Percentiles rank a stretch among this genome's conserved stretches.
Conservation (phyloP, 2,888 invertebrate species). For the Lasioglossum marginatum region DNA sequence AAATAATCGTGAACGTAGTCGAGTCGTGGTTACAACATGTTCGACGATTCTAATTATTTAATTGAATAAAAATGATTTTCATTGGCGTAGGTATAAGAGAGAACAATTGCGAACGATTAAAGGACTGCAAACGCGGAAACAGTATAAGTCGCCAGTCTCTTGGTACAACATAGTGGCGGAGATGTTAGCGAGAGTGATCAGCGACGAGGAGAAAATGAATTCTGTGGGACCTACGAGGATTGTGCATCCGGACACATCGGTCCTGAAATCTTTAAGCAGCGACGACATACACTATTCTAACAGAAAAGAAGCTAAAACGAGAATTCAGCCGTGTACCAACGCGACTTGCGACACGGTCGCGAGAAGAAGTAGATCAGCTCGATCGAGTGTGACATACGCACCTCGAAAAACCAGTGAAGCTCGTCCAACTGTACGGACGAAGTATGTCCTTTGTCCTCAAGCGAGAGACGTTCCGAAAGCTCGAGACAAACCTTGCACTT, state of each 20-base stretch:
- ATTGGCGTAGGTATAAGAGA: conserved; percentile 59
- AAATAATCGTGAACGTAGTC: background rate
- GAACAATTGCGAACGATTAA: conserved; percentile 69
- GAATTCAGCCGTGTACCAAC: background rate
- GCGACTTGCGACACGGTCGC: background rate
- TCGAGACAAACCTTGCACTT: background rate
- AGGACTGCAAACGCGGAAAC: conserved; percentile 56
- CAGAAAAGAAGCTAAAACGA: background rate
- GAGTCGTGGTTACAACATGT: background rate
- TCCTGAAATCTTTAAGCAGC: conserved; percentile 38
- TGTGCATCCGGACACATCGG: background rate
- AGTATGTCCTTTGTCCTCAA: conserved; percentile 28
- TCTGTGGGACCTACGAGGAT: background rate
- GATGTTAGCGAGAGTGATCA: conserved; percentile 70
- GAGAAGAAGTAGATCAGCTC: conserved; percentile 33
- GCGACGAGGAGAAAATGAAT: conserved; percentile 47
- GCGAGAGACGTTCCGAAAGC: background rate
- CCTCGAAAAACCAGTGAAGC: background rate
- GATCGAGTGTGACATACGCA: background rate
- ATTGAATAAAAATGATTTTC: background rate
- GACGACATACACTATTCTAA: conserved; percentile 3
- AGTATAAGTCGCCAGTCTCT: conserved; percentile 63
- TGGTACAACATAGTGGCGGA: conserved; percentile 71
- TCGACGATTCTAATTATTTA: background rate
- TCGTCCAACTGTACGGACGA: background rate